A percentile compares a stretch with the other conserved stretches of the same genome.
Evolutionary conservation across 2,888 invertebrate genomes (phyloP).

Genomic region (Cantharis nigra): DNA sequence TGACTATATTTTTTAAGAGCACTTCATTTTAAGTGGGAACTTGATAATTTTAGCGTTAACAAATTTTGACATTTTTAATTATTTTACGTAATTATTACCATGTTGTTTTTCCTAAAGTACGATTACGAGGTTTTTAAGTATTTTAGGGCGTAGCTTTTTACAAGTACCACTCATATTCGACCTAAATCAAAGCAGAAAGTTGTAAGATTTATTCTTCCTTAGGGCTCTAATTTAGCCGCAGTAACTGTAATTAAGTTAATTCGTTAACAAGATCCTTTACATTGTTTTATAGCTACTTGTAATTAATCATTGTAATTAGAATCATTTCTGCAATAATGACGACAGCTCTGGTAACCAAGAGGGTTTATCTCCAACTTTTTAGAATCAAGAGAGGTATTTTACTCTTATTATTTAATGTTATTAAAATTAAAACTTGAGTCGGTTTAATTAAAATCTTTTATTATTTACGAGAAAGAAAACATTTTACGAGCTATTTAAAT

Average conservation of each 20-base stretch:
- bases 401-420: slow-evolving; percentile 4
- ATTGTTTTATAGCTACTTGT: slow-evolving; percentile 38
- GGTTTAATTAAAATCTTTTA: background rate
- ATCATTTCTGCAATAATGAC: slow-evolving; percentile 33
- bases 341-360: slow-evolving; percentile 10
- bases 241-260: slow-evolving; percentile 41
- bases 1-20: background rate
- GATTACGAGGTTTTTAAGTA: background rate
- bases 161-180: slow-evolving; percentile 13
- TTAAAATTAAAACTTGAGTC: background rate
- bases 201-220: slow-evolving; percentile 26
- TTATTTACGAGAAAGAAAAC: background rate
- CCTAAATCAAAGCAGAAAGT: slow-evolving; percentile 24
- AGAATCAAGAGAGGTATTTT: background rate
- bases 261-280: slow-evolving; percentile 42
- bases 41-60: background rate
- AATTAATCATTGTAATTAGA: slow-evolving; percentile 42
- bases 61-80: background rate
- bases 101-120: background rate
- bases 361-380: slow-evolving; percentile 8
- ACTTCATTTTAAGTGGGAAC: background rate
- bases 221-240: slow-evolving; percentile 38
- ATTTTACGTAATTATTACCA: background rate
- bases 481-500: background rate
- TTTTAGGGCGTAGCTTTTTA: background rate